These are phyloP conservation scores for Echinarachnius parma DNA, from an alignment of 53 echinoderm and acorn worm species.

Conservation along the genomic window DNA sequence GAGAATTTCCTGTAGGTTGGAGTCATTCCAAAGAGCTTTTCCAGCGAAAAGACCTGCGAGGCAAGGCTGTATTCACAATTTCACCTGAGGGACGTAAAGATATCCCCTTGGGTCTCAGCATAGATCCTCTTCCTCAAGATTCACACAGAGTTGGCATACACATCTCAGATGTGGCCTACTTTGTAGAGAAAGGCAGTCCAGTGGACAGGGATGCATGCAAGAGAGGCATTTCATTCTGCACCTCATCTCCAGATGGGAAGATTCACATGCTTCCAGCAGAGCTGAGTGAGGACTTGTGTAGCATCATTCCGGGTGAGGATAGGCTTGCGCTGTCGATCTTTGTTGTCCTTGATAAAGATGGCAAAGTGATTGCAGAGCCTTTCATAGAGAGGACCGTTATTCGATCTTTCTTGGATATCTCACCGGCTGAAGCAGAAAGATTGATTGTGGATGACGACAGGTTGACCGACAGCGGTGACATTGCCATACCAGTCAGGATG, in stretches of 20 bases:
- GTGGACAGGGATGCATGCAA: conserved; percentile 69
- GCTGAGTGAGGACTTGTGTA: conserved; percentile 66
- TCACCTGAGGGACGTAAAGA: conserved; percentile 63
- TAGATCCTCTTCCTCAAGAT: conserved; percentile 42
- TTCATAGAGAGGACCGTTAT: conserved; percentile 62
- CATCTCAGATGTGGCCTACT: conserved; percentile 83
- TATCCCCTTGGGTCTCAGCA: conserved; percentile 73
- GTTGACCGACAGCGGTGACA: too few species aligned
- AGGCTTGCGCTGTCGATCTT: conserved; percentile 69
- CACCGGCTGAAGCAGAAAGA: conserved; percentile 67
- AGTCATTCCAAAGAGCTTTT: too few species aligned
- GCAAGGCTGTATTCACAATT: conserved; percentile 65
- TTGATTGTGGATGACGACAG: conserved; percentile 53
- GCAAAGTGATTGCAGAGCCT: conserved; percentile 39
- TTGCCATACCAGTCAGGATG: too few species aligned
- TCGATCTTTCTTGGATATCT: conserved; percentile 55
- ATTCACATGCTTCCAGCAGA: conserved; percentile 71
- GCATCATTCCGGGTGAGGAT: conserved; percentile 66
- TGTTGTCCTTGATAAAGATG: conserved; percentile 54
- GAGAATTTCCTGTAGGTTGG: conserved; percentile 39
- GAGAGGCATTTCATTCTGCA: conserved; percentile 77
- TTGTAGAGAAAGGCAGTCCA: conserved; percentile 51
- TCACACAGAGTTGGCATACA: conserved; percentile 67
- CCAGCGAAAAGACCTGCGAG: conserved; percentile 71
- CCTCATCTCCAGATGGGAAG: conserved; percentile 33